Conservation (phyloP, 1,140 invertebrate genomes). For the Maniola jurtina region DNA sequence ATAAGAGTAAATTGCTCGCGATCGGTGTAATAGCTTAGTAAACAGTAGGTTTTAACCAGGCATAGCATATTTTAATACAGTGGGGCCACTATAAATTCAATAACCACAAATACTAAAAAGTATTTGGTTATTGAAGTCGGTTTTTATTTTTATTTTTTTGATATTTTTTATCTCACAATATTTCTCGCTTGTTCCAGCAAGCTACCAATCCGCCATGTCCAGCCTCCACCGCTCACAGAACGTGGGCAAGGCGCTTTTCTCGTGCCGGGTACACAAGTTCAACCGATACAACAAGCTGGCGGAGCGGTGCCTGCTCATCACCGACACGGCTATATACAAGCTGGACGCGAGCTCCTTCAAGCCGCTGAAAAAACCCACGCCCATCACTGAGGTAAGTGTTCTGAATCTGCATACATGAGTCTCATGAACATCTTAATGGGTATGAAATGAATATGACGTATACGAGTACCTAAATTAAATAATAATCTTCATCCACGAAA, state of each 20-base stretch:
- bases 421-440: too few species aligned
- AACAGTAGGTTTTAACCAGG: too few species aligned
- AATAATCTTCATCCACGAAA: too few species aligned
- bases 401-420: too few species aligned
- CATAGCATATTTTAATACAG: too few species aligned
- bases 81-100: too few species aligned
- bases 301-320: constrained; percentile 92
- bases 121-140: neutral
- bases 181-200: constrained; percentile 70
- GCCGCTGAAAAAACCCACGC: constrained; percentile 90
- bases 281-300: constrained; percentile 92
- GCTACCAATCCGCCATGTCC: constrained; percentile 74
- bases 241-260: constrained; percentile 74
- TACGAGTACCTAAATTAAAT: too few species aligned
- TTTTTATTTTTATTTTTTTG: neutral
- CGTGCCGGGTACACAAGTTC: constrained; percentile 82
- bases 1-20: too few species aligned
- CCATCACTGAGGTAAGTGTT: constrained; percentile 84
- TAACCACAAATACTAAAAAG: too few species aligned
- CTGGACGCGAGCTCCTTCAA: constrained; percentile 94
- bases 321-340: constrained; percentile 93
- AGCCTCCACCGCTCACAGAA: constrained; percentile 48
- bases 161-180: constrained; percentile 49
- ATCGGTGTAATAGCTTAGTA: too few species aligned
- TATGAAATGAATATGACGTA: too few species aligned